Percentiles rank a stretch among this genome's conserved stretches.
Conservation (phyloP, 2,113 vertebrate species). For the Climacteris rufus region DNA sequence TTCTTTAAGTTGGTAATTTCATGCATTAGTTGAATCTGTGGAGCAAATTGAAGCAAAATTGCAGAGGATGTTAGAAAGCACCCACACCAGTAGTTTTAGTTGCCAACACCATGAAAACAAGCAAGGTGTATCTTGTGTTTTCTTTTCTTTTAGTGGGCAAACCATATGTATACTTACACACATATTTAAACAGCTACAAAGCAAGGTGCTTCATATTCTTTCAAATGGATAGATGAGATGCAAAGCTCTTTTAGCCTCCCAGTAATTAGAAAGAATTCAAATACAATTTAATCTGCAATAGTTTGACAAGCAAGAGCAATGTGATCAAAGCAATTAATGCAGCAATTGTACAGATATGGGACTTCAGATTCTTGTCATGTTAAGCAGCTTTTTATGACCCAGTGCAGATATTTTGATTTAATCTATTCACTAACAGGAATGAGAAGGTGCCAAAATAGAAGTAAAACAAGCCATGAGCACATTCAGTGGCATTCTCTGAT, state of each 20-base stretch:
- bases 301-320: neutral
- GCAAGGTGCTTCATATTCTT: neutral
- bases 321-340: neutral
- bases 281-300: neutral
- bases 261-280: neutral
- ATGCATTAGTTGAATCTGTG: constrained; percentile 81
- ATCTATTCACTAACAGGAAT: neutral
- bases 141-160: neutral
- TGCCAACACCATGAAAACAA: constrained; percentile 19
- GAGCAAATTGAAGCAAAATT: constrained; percentile 63
- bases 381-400: neutral
- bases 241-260: neutral
- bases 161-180: neutral
- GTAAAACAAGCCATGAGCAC: neutral
- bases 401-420: neutral
- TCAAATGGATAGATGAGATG: neutral
- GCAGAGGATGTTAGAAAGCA: constrained; percentile 55
- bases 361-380: neutral
- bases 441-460: neutral
- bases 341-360: neutral
- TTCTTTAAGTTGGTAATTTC: constrained; percentile 81
- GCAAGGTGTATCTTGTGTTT: neutral
- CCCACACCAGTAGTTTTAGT: constrained; percentile 10
- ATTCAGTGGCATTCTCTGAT: neutral
- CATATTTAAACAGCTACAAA: neutral